These are phyloP conservation scores for Drosophila mayri DNA, from an alignment of 1,140 invertebrate genomes.

Conservation along the genomic window DNA sequence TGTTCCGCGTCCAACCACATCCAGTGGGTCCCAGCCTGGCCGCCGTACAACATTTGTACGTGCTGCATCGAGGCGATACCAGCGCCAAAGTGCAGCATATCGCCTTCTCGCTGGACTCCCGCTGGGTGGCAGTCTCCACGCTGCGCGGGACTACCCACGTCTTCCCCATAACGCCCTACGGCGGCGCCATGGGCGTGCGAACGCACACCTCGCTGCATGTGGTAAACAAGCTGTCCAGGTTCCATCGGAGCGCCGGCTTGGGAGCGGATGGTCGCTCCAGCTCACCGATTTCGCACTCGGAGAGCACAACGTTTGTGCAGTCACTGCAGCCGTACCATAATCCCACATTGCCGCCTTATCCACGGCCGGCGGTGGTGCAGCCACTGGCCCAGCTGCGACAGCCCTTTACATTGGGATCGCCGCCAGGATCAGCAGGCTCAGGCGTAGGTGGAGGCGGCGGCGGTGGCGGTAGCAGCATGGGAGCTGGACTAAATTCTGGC, in stretches of 20 bases:
- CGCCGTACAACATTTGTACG: conserved; percentile 98
- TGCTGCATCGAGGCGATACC: conserved; percentile 95
- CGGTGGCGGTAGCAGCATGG: conserved; percentile 12
- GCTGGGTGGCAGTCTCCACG: conserved; percentile 98
- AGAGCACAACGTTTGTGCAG: conserved; percentile 85
- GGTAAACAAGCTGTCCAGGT: conserved; percentile 97
- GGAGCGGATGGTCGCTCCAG: conserved; percentile 90
- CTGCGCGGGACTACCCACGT: conserved; percentile 98
- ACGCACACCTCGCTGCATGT: conserved; percentile 97
- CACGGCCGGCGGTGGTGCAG: conserved; percentile 91
- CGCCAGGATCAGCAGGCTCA: conserved; percentile 59
- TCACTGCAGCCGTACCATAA: conserved; percentile 91
- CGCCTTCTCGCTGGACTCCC: conserved; percentile 94
- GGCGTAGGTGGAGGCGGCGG: conserved; percentile 13
- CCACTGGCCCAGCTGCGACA: conserved; percentile 95
- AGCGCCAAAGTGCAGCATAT: conserved; percentile 95
- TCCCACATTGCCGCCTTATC: conserved; percentile 95
- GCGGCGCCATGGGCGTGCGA: conserved; percentile 94
- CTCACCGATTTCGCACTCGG: conserved; percentile 89
- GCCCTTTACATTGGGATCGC: conserved; percentile 86
- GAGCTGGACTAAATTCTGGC: conserved; percentile 8
- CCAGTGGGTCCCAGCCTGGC: conserved; percentile 94
- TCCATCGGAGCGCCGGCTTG: conserved; percentile 97
- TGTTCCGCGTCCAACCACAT: conserved; percentile 97
- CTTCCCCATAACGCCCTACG: conserved; percentile 98